Evolutionary conservation across 2,797 vertebrate genomes (phyloP).

Genomic region (Alectoris magna): DNA sequence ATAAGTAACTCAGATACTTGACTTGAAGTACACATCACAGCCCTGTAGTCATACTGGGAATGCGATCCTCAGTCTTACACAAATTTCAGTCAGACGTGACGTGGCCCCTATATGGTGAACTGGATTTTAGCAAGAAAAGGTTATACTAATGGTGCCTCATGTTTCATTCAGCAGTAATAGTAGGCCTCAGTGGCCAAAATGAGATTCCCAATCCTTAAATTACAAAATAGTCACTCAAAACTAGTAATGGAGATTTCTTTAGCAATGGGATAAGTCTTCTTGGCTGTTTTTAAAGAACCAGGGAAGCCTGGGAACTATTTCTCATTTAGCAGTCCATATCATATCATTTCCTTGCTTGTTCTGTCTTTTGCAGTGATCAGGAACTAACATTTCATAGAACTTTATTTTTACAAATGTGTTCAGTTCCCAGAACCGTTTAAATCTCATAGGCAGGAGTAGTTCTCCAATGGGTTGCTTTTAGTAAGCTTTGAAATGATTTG

Average conservation of each 20-base stretch:
- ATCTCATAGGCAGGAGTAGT: not conserved
- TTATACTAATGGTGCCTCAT: not conserved
- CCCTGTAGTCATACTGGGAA: not conserved
- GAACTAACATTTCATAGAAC: not conserved
- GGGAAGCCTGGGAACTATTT: not conserved
- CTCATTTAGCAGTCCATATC: not conserved
- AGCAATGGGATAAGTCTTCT: not conserved
- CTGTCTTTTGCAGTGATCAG: not conserved
- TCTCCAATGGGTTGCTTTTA: not conserved
- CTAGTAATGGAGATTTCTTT: not conserved
- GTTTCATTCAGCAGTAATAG: not conserved
- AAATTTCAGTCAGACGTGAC: not conserved
- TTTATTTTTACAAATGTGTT: not conserved
- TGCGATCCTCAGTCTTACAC: not conserved
- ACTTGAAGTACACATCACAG: not conserved
- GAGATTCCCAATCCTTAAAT: not conserved
- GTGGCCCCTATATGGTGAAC: not conserved
- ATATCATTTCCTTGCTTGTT: not conserved
- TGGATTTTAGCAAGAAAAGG: not conserved
- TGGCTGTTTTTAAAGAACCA: not conserved
- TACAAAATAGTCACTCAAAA: not conserved
- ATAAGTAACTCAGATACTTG: constrained; percentile 1
- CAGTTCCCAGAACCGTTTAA: not conserved
- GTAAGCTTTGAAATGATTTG: not conserved
- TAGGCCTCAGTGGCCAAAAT: not conserved